phyloP scores from a whole-genome alignment of 2,797 vertebrate genomes.

The Brotula barbata region DNA sequence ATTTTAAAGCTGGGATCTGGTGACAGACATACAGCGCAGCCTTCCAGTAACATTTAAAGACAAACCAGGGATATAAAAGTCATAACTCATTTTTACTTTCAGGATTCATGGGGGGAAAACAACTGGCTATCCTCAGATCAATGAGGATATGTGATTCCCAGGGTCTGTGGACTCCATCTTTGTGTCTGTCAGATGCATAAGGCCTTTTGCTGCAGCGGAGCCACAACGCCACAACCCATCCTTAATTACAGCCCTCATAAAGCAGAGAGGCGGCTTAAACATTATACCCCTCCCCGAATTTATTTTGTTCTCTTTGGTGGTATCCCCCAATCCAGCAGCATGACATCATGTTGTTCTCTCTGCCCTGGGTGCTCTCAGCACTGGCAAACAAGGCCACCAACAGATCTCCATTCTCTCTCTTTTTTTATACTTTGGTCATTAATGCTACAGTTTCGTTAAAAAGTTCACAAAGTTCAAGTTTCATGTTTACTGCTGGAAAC shows the following conservation, averaged over 20 bases:
- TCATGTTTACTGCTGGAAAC: too few relatives aligned
- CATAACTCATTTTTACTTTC: slow-evolving; percentile 5
- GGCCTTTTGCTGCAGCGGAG: slow-evolving; percentile 58
- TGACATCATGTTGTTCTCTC: slow-evolving; percentile 65
- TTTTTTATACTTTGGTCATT: slow-evolving; percentile 3
- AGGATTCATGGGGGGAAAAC: slow-evolving; percentile 39
- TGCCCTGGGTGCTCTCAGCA: slow-evolving; percentile 55
- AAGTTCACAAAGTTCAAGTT: slow-evolving; percentile 11
- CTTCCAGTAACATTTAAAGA: slow-evolving; percentile 40
- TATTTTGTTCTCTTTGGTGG: slow-evolving; percentile 56
- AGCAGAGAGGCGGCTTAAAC: slow-evolving; percentile 48
- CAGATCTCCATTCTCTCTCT: slow-evolving; percentile 41
- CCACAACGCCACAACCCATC: slow-evolving; percentile 66
- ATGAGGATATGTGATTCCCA: slow-evolving; percentile 56
- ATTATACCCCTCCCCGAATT: slow-evolving; percentile 53
- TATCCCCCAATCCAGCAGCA: slow-evolving; percentile 61
- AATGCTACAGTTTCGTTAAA: slow-evolving; percentile 3
- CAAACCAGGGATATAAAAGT: slow-evolving; percentile 34
- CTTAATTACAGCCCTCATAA: slow-evolving; percentile 71
- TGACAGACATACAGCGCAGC: slow-evolving; percentile 30
- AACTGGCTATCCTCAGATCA: slow-evolving; percentile 48
- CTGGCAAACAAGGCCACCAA: slow-evolving; percentile 65
- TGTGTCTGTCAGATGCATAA: slow-evolving; percentile 60
- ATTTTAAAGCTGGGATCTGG: slow-evolving; percentile 36
- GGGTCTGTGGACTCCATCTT: slow-evolving; percentile 58